Base-by-base conservation (phyloP, 2,113 vertebrate genomes). In the Apodemus speciosus region DNA sequence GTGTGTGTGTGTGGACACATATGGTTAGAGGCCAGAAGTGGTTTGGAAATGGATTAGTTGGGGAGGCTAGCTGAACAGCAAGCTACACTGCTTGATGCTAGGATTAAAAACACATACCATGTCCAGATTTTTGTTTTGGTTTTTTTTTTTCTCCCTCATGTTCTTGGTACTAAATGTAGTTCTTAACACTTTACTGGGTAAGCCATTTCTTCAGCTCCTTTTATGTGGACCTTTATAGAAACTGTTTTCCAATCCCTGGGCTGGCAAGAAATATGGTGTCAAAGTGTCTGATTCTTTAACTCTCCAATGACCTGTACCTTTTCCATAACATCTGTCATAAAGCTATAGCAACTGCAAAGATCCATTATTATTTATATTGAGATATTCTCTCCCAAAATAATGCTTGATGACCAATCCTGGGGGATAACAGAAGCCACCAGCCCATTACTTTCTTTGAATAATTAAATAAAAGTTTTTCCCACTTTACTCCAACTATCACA, bases 361-460 rank as follows among this genome's bases (percentile, higher is more conserved):
- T 2, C 23, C 51, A 11, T 1, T 21, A 38, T 49, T 83, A 25
- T 27, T 91, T 80, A 4, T 69, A 56, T 6, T 18, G 53, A 91
- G 64, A 62, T 3, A 30, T 21, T 84, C 0, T 91, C 53, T 89
- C 9, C 11, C 15, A 86, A 20, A 40, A 5, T 68, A 25, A 88
- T 38, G 11, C 58, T 68, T 30, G 23, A 35, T 77, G 53, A 9
- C 51, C 0, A 4, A 2, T 11, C 1, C 62, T 85, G 14, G 51
- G 9, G 4, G 18, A 64, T 21, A 35, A 32, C 16, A 53, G 23
- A 72, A 68, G 46, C 25, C 3, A 76, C 16, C 58, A 9, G 9
- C 2, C 18, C 53, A 35, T 73, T 95, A 40, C 85, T 95, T 93
- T 32, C 81, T 94, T 81, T 56, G 77, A 51, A 64, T 43, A 23